Evolutionary conservation across 2,113 vertebrate species (phyloP), one percentile per base, ranked within the genome.

Genomic region (Heteronetta atricapilla): DNA sequence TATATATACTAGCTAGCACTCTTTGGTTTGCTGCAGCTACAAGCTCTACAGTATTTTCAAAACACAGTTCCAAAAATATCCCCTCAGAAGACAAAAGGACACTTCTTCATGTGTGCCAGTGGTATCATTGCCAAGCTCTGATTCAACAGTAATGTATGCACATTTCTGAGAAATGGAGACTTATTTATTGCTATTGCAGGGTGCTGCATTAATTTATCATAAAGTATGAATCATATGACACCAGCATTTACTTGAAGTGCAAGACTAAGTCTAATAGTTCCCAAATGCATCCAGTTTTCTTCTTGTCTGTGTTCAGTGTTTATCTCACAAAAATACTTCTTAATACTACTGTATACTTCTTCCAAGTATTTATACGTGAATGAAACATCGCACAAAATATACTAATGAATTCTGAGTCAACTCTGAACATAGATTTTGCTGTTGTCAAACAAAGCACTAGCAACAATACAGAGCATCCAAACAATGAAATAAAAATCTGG

Each of bases 111-210:
- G 38, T 76, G 67, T 90, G 79, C 68, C 66, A 82, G 23, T 75
- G 53, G 19, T 72, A n/a, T 28, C 68, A 18, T 11, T 90, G 85
- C 88, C 89, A 91, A 83, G 34, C 26, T 91, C 89, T 95, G 82
- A 83, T 80, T 88, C 86, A 93, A 78, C 38, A 78, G 31, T 31
- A 89, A 77, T 55, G 56, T 52, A 69, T 67, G 58, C 16, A 53
- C 26, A 55, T 78, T 95, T 95, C 94, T 94, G 69, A 88, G 88
- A 95, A 96, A 26, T 48, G 12, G 36, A 78, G 52, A 25, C 50
- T 74, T 38, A 58, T 23, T 93, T 87, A 58, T 93, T 93, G 90
- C 72, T 91, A 64, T 81, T 90, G 93, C 40, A 78, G 69, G 28
- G 38, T 58, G 29, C 33, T 82, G 40, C 44, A 92, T 86, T 93